Evolutionary conservation across 2,113 vertebrate species (phyloP), one percentile per base, ranked within the genome.

Genomic region (Onychorhynchus coronatus): DNA sequence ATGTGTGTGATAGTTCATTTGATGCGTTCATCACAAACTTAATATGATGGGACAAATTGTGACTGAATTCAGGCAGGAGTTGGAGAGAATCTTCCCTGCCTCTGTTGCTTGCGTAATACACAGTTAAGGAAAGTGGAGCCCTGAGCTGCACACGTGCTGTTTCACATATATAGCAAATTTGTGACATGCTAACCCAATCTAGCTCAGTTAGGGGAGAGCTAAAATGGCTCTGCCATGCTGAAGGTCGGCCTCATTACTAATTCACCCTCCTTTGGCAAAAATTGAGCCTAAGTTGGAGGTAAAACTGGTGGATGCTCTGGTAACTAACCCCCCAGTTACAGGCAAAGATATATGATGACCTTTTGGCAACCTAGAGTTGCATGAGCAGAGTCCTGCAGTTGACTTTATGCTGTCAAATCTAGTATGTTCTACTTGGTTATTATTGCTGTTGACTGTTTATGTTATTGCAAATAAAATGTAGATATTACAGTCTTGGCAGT

Each of bases 1-100:
- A 28, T 52, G 6, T 24, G 6, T 19, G 28, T 55, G 53, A 17
- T 9, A 53, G 39, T 14, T 68, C 35, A 52, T 59, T 72, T 52
- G 39, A 73, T 52, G 35, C 44, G 11, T 28, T 58, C 62, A 24
- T 62, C 41, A 12, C 14, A 5, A 37, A 16, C 53, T 85, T 83
- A 44, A 19, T 22, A 12, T 12, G 52, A n/a, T 19, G 33, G 28
- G 67, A 83, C n/a, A 77, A 58, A 46, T 6, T 0, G 0, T 28
- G n/a, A 28, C 41, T 59, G 68, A 85, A 59, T 49, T 85, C 61
- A 63, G 53, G 30, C 35, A 88, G 30, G 5, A 3, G 4, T 6
- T 78, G 56, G 28, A 46, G 33, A 59, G 14, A 61, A 52, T 53
- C 27, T 87, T 74, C 42, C 47, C 6, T 52, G n/a, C 23, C 15